Evolutionary conservation across 2,888 invertebrate genomes (phyloP).

Genomic region (Venusia cambrica): DNA sequence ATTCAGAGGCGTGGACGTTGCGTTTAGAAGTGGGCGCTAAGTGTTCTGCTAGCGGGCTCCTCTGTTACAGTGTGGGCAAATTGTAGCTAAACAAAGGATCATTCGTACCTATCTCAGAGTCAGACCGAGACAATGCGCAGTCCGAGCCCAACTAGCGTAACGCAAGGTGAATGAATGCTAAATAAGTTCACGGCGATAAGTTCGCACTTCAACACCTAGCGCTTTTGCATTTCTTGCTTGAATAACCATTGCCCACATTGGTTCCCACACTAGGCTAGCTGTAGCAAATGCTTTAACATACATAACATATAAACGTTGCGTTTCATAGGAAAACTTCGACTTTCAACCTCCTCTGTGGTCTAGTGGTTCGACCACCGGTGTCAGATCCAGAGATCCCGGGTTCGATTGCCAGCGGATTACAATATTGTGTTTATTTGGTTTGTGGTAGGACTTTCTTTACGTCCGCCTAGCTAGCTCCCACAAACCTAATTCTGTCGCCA

Average conservation of each 20-base stretch:
- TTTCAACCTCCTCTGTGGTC: too few relatives aligned
- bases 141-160: constrained; percentile 64
- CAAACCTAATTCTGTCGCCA: too few relatives aligned
- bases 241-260: constrained; percentile 24
- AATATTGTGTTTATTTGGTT: too few relatives aligned
- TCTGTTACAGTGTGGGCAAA: constrained; percentile 63
- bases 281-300: constrained; percentile 20
- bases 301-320: too few relatives aligned
- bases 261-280: constrained; percentile 27
- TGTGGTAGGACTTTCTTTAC: too few relatives aligned
- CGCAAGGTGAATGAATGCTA: constrained; percentile 72
- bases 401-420: too few relatives aligned
- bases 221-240: constrained; percentile 32
- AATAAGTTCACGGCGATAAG: constrained; percentile 57
- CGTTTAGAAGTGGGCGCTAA: constrained; percentile 63
- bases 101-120: constrained; percentile 59
- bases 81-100: constrained; percentile 73
- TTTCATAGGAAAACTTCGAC: constrained; percentile 28
- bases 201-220: constrained; percentile 36
- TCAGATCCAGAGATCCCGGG: too few relatives aligned
- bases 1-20: constrained; percentile 53
- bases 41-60: constrained; percentile 58
- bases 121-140: constrained; percentile 65
- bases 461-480: too few relatives aligned
- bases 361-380: too few relatives aligned